Conservation (phyloP, 2,113 vertebrate species). For the Oreocharis arfaki region DNA sequence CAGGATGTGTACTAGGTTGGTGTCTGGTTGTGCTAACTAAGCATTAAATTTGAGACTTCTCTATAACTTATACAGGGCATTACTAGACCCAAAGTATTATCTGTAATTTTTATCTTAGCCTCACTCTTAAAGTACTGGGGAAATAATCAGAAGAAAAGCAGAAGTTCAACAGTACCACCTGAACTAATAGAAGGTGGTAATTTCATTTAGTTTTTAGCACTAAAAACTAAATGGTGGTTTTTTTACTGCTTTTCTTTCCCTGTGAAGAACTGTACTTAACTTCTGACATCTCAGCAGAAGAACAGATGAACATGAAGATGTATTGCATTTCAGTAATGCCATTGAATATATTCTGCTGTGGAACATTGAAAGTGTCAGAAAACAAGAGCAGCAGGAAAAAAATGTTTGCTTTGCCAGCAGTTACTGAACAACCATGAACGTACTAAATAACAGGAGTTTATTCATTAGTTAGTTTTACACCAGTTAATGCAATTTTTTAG, state of each 20-base stretch:
- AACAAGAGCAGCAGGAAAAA: background rate
- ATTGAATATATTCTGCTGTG: background rate
- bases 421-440: background rate
- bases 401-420: background rate
- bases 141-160: background rate
- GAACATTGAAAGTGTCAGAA: background rate
- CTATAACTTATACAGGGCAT: background rate
- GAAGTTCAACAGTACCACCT: background rate
- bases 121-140: background rate
- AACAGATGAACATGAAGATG: background rate
- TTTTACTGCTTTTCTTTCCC: background rate
- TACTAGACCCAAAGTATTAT: background rate
- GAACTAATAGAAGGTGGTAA: background rate
- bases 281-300: background rate
- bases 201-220: background rate
- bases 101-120: background rate
- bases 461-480: background rate
- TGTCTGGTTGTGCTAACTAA: background rate
- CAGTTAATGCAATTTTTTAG: background rate
- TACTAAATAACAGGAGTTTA: background rate
- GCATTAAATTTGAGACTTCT: background rate
- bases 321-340: background rate
- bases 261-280: background rate
- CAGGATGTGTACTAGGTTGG: background rate
- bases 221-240: too few species aligned